Base-by-base conservation (phyloP, 2,113 vertebrate genomes). In the Catagonus wagneri region DNA sequence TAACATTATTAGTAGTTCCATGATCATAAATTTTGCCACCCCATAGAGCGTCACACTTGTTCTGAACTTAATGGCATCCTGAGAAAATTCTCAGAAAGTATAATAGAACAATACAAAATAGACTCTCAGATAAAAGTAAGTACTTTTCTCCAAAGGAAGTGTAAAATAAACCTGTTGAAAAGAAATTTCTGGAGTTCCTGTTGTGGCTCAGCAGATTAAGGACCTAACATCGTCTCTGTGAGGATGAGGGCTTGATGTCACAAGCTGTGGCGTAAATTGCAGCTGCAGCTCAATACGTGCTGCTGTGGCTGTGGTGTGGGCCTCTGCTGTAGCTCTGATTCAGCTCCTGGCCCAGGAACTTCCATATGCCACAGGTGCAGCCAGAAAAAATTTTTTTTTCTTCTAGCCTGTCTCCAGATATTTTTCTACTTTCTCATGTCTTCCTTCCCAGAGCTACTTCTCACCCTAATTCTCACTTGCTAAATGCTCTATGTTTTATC, bases 1-100 rank as follows among this genome's bases (percentile, higher is more conserved):
- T 83, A 61, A 61, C 69, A 66, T 84, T 68, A 86, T 91, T 69
- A 76, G 6, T n/a, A 84, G 84, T 90, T 72, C 3, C 17, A 81
- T 13, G 3, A 54, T 56, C 56, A 90, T 58, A 86, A 96, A 79
- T 92, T 90, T 91, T 96, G 23, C 17, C 25, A 95, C 9, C 1
- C 0, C 2, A 50, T 4, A 72, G 22, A 16, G 29, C 68, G 32
- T 74, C 60, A 56, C 19, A 65, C 23, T 81, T 91, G 23, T 0
- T 36, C 27, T 52, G 12, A 89, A 87, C 9, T 83, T 44, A 89
- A 69, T 27, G 17, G 20, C 88, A 74, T 66, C 14, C 32, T 27
- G 15, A 91, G 23, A 74, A 89, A 36, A 36, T 1, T 69, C 56
- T 88, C 76, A 83, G 81, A 90, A 96, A 90, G 4, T 54, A 65